Conservation (phyloP, 2,113 vertebrate genomes). For the Haemorhous mexicanus region DNA sequence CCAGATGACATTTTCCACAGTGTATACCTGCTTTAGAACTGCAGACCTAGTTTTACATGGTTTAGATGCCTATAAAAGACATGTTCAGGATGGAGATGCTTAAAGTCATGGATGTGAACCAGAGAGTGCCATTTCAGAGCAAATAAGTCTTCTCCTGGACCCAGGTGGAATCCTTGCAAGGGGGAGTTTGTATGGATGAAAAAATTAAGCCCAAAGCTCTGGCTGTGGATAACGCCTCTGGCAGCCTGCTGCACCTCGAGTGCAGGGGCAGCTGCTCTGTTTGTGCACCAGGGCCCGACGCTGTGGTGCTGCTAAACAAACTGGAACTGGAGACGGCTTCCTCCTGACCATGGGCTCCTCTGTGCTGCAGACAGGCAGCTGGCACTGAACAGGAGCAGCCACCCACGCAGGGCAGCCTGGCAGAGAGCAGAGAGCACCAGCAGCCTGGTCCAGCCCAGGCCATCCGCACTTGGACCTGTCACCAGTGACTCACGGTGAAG, state of each 20-base stretch:
- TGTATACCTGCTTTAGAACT: not conserved
- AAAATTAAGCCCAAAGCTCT: not conserved
- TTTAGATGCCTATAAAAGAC: not conserved
- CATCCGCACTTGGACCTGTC: rapidly evolving
- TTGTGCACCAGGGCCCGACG: not conserved
- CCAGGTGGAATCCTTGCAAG: not conserved
- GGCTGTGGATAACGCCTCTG: not conserved
- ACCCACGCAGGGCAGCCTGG: not conserved
- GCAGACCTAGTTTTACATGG: not conserved
- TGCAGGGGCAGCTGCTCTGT: not conserved
- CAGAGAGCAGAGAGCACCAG: not conserved
- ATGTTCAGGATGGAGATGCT: not conserved
- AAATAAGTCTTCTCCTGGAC: not conserved
- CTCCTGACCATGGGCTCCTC: rapidly evolving
- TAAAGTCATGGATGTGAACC: not conserved
- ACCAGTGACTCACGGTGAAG: not conserved
- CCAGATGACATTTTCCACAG: not conserved
- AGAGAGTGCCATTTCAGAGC: not conserved
- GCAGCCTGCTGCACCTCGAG: not conserved
- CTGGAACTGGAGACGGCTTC: not conserved
- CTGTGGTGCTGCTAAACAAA: not conserved
- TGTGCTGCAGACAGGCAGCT: not conserved
- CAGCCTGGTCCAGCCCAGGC: not conserved
- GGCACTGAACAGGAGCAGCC: not conserved
- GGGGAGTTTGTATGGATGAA: not conserved